These are phyloP conservation scores for Hucho hucho DNA, from an alignment of 2,113 vertebrate species.

Conservation along the genomic window DNA sequence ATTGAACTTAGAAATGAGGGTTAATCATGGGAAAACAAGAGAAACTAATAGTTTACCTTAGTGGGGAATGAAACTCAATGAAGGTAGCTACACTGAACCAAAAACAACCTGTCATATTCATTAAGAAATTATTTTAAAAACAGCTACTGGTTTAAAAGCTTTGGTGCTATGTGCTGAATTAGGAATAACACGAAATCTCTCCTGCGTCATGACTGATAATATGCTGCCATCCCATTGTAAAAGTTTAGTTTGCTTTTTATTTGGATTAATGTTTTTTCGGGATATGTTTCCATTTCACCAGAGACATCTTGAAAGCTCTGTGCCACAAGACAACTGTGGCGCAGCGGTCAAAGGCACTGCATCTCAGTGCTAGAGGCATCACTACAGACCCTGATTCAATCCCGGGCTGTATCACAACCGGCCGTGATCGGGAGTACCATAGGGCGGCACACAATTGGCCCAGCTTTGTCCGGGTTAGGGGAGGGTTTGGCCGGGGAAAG, in stretches of 20 bases:
- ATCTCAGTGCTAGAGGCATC: too few species aligned
- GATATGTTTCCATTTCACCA: constrained; percentile 21
- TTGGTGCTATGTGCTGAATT: background rate
- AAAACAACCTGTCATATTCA: background rate
- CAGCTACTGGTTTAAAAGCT: background rate
- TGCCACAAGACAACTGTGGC: constrained; percentile 9
- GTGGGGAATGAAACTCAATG: background rate
- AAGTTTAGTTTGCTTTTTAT: background rate
- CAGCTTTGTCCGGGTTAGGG: too few species aligned
- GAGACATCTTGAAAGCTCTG: constrained; percentile 1
- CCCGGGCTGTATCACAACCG: too few species aligned
- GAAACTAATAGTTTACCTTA: background rate
- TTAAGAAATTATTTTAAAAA: background rate
- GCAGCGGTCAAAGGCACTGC: too few species aligned
- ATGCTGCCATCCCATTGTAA: background rate
- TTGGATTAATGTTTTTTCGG: background rate
- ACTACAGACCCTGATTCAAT: too few species aligned
- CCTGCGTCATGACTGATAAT: background rate
- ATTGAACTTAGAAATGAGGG: background rate
- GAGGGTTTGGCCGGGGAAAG: too few species aligned
- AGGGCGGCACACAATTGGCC: too few species aligned
- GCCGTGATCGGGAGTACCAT: too few species aligned
- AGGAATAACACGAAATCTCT: background rate
- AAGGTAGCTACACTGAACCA: background rate
- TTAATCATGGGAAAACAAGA: background rate